Evolutionary conservation across 2,888 invertebrate species (phyloP).

Genomic region (Drosophila kokeensis): DNA sequence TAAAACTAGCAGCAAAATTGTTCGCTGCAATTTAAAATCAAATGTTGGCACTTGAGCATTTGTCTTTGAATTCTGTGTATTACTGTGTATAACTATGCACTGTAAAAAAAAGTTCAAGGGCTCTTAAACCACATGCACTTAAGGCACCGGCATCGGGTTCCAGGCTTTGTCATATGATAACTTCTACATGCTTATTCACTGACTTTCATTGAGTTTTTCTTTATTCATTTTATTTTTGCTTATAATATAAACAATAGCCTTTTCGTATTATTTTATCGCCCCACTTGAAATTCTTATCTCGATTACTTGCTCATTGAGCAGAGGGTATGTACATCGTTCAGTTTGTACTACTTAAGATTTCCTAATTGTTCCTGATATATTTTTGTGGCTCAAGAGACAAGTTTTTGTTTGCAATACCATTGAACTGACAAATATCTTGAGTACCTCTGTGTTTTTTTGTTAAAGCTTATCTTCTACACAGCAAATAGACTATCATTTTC

Average conservation of each 20-base stretch:
- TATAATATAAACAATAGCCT: too few species aligned
- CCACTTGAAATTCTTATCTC: background rate
- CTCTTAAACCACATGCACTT: background rate
- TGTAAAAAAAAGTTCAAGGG: conserved; percentile 9
- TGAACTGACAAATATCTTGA: conserved; percentile 25
- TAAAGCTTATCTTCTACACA: conserved; percentile 33
- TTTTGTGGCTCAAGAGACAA: conserved; percentile 8
- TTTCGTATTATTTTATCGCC: background rate
- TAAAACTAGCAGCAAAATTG: conserved; percentile 31
- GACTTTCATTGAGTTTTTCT: background rate
- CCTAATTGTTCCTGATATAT: background rate
- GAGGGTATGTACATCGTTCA: conserved; percentile 23
- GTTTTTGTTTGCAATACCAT: conserved; percentile 35
- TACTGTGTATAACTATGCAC: background rate
- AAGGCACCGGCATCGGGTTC: too few species aligned
- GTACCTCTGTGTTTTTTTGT: conserved; percentile 2
- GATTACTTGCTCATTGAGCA: background rate
- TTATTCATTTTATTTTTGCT: background rate
- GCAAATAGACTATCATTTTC: too few species aligned
- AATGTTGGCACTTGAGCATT: conserved; percentile 47
- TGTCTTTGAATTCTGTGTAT: conserved; percentile 8
- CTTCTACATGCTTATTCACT: background rate
- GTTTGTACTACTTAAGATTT: background rate
- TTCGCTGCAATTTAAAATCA: conserved; percentile 18
- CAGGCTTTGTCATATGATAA: background rate